These are phyloP conservation scores for Hydrotaea diabolus DNA, from an alignment of 2,888 invertebrate genomes.

Conservation along the genomic window DNA sequence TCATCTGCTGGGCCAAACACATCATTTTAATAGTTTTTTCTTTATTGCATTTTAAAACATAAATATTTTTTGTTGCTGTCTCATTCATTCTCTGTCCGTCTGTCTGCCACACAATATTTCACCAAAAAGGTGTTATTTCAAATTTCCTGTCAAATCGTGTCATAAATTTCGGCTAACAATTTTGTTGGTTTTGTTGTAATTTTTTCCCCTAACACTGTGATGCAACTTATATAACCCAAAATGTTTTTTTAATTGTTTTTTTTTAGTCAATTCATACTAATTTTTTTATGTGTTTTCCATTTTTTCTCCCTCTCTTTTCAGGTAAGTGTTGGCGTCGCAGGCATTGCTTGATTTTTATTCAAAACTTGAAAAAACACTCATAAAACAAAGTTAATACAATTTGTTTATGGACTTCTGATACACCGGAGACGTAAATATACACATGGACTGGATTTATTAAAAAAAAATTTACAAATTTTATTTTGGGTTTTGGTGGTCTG, in stretches of 20 bases:
- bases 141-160: constrained; percentile 7
- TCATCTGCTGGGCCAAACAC: no score
- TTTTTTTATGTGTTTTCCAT: constrained; percentile 39
- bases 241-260: not conserved
- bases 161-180: constrained; percentile 17
- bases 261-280: constrained; percentile 1
- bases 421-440: constrained; percentile 57
- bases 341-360: no score
- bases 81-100: no score
- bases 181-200: not conserved
- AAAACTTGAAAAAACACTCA: not conserved
- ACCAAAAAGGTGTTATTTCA: not conserved
- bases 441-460: not conserved
- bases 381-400: constrained; percentile 28
- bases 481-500: not conserved
- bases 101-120: not conserved
- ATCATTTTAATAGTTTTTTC: no score
- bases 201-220: not conserved
- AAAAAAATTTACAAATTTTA: constrained; percentile 9
- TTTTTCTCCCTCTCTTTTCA: constrained; percentile 65
- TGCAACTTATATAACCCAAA: no score
- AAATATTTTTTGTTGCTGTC: not conserved
- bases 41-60: not conserved
- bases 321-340: constrained; percentile 65
- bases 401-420: constrained; percentile 47